phyloP scores from a whole-genome alignment of 1,140 invertebrate species.

The Panulirus ornatus region DNA sequence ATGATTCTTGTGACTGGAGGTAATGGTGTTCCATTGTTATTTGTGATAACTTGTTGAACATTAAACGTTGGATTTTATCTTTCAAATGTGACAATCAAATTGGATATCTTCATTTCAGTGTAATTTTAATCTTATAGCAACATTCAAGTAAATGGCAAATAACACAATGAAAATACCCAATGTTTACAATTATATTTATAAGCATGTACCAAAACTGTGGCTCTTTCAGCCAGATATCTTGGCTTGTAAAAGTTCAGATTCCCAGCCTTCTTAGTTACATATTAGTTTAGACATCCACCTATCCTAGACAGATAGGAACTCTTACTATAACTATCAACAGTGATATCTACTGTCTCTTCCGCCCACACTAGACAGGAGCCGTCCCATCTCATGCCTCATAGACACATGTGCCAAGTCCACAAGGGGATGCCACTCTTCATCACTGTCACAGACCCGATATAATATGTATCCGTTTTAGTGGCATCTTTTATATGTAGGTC shows the following conservation, averaged over 20 bases:
- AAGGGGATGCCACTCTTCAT: constrained; percentile 4
- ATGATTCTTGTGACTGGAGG: constrained; percentile 43
- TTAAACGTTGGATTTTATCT: constrained; percentile 66
- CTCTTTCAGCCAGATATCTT: not conserved
- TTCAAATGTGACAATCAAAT: constrained; percentile 62
- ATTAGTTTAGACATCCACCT: not conserved
- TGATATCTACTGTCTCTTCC: not conserved
- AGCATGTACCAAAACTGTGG: not conserved
- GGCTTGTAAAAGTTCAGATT: not conserved
- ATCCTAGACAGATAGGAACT: not conserved
- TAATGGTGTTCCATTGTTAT: constrained; percentile 58
- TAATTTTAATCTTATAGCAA: not conserved
- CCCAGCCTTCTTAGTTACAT: not conserved
- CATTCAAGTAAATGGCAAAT: not conserved
- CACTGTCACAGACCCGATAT: not conserved
- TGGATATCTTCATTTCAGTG: constrained; percentile 37
- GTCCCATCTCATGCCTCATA: constrained; percentile 36
- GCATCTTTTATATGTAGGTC: not conserved
- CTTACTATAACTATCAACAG: not conserved
- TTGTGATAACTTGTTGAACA: constrained; percentile 69
- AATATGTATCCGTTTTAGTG: not conserved
- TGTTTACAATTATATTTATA: constrained; percentile 7
- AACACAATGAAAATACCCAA: not conserved
- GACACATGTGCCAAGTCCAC: constrained; percentile 46
- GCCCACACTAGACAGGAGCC: constrained; percentile 19